phyloP scores from a whole-genome alignment of 2,888 invertebrate species.

The Drosophila birchii region DNA sequence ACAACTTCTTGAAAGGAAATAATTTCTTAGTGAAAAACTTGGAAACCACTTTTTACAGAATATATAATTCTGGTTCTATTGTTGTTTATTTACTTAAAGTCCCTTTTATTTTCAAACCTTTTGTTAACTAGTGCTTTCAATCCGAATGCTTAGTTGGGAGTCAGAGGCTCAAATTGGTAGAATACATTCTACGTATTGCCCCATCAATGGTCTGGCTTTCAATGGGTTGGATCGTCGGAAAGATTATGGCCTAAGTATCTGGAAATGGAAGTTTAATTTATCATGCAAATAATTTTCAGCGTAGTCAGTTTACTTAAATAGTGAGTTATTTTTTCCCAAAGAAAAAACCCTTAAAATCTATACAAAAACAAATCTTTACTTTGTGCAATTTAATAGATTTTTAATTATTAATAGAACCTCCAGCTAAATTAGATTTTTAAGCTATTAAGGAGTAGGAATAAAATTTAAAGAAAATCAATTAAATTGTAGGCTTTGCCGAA shows the following conservation, averaged over 20 bases:
- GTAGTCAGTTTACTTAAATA: not conserved
- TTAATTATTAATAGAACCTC: no score
- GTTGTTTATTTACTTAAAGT: no score
- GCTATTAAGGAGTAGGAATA: no score
- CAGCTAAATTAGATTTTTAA: no score
- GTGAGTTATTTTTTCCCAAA: not conserved
- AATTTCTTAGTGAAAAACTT: no score
- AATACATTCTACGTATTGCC: slow-evolving; percentile 61
- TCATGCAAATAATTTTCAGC: slow-evolving; percentile 27
- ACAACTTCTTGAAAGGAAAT: no score
- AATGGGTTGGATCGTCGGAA: slow-evolving; percentile 46
- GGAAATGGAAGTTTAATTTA: slow-evolving; percentile 38
- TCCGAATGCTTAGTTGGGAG: slow-evolving; percentile 53
- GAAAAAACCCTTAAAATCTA: not conserved
- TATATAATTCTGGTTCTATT: no score
- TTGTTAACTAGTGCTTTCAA: slow-evolving; percentile 26
- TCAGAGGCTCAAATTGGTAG: slow-evolving; percentile 62
- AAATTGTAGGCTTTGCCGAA: not conserved
- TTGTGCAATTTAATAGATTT: not conserved
- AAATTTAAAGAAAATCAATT: not conserved
- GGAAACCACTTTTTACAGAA: no score
- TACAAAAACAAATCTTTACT: not conserved
- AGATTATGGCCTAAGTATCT: slow-evolving; percentile 22
- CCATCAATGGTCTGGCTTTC: slow-evolving; percentile 39
- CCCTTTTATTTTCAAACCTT: not conserved